Conservation (phyloP, 2,888 invertebrate genomes). For the Germaria angustata region DNA sequence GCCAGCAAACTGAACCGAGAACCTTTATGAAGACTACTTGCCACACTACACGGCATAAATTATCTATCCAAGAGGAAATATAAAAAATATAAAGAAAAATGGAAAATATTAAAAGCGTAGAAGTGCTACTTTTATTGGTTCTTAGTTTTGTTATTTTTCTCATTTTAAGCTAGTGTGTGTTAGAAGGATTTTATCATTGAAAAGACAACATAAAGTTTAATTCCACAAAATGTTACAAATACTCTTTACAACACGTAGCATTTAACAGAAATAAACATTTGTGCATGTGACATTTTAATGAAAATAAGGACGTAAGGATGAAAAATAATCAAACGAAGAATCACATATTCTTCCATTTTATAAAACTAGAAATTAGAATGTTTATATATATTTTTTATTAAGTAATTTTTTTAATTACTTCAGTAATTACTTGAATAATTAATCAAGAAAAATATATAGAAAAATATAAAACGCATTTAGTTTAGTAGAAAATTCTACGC, state of each 20-base stretch:
- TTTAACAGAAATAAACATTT: slow-evolving; percentile 38
- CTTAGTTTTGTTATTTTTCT: slow-evolving; percentile 22
- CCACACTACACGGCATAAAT: neutral
- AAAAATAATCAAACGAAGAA: too few relatives aligned
- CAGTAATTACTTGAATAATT: too few relatives aligned
- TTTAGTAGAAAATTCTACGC: too few relatives aligned
- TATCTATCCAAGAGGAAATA: slow-evolving; percentile 3
- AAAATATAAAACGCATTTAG: too few relatives aligned
- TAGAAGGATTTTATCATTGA: slow-evolving; percentile 19
- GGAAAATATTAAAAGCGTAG: slow-evolving; percentile 5
- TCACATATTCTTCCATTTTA: too few relatives aligned
- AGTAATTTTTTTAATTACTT: too few relatives aligned
- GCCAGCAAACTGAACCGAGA: neutral
- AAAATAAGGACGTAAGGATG: slow-evolving; percentile 2
- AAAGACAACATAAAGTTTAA: slow-evolving; percentile 39
- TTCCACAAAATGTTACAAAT: slow-evolving; percentile 40
- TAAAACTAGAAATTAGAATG: too few relatives aligned
- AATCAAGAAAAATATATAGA: too few relatives aligned
- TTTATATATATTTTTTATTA: too few relatives aligned
- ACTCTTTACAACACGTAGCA: slow-evolving; percentile 47
- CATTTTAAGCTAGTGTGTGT: neutral
- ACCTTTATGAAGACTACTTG: neutral
- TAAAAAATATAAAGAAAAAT: neutral
- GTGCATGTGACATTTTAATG: slow-evolving; percentile 24
- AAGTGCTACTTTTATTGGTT: slow-evolving; percentile 41